These are phyloP conservation scores for Carapus acus DNA, from an alignment of 2,797 vertebrate genomes.

Conservation along the genomic window DNA sequence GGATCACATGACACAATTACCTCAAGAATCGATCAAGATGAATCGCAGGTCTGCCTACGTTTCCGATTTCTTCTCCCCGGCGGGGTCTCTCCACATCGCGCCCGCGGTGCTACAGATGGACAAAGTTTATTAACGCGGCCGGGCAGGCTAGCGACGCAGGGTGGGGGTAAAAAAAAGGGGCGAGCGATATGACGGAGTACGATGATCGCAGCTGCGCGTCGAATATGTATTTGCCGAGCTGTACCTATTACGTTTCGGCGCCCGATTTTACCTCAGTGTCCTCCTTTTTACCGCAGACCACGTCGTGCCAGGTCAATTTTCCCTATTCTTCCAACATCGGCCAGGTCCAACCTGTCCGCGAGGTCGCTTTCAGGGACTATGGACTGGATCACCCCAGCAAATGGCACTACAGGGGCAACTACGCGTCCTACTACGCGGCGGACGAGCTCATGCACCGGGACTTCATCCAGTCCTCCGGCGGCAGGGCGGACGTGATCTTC, in stretches of 20 bases:
- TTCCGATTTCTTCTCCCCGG: conserved; percentile 91
- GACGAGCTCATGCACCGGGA: conserved; percentile 97
- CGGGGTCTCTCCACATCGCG: conserved; percentile 81
- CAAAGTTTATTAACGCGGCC: conserved; percentile 85
- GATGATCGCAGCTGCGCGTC: conserved; percentile 93
- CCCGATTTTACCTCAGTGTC: conserved; percentile 94
- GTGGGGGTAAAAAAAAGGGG: conserved; percentile 48
- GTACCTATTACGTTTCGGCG: conserved; percentile 94
- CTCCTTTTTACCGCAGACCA: conserved; percentile 91
- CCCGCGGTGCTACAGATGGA: conserved; percentile 93
- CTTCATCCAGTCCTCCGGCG: conserved; percentile 84
- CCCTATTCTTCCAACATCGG: conserved; percentile 91
- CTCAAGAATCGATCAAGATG: conserved; percentile 99
- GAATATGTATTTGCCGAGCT: conserved; percentile 97
- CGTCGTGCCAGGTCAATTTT: conserved; percentile 96
- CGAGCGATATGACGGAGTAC: conserved; percentile 98
- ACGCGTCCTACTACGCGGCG: conserved; percentile 90
- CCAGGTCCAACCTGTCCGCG: conserved; percentile 94
- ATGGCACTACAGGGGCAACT: conserved; percentile 94
- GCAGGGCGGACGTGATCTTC: conserved; percentile 89
- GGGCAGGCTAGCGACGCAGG: conserved; percentile 67
- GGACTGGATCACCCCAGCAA: conserved; percentile 92
- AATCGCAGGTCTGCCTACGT: conserved; percentile 98
- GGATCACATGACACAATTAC: conserved; percentile 99
- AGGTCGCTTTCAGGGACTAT: conserved; percentile 97